A percentile compares a stretch with the other conserved stretches of the same genome.
These are phyloP conservation scores for Disparrhopalites patrizii DNA, from an alignment of 2,888 invertebrate species.

Conservation along the genomic window DNA sequence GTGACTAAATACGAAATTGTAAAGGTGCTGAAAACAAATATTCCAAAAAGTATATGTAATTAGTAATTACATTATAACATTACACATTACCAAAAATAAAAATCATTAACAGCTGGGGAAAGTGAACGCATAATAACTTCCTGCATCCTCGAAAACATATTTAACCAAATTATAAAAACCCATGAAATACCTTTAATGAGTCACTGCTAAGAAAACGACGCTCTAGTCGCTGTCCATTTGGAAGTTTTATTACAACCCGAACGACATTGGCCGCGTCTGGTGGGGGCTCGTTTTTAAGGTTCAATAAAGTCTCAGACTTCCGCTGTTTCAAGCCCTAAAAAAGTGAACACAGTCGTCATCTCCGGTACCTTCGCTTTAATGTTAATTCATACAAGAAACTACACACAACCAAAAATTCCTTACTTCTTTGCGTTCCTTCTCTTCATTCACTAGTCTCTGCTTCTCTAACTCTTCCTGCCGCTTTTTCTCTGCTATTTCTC, in stretches of 20 bases:
- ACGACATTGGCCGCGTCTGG: conserved; percentile 66
- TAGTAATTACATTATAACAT: not conserved
- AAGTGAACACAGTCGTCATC: no score
- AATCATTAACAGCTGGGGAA: no score
- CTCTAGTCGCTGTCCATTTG: conserved; percentile 81
- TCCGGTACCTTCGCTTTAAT: no score
- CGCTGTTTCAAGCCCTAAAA: conserved; percentile 49
- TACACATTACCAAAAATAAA: conserved; percentile 1
- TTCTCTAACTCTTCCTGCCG: conserved; percentile 56
- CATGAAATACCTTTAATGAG: conserved; percentile 81
- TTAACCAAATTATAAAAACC: conserved; percentile 35
- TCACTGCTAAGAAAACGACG: conserved; percentile 76
- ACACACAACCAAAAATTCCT: not conserved
- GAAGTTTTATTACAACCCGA: conserved; percentile 84
- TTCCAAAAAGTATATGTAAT: no score
- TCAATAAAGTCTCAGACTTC: conserved; percentile 52
- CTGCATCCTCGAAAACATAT: not conserved
- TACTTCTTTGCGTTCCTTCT: conserved; percentile 50
- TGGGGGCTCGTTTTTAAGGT: conserved; percentile 65
- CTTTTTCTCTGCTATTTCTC: conserved; percentile 59
- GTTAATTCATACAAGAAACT: no score
- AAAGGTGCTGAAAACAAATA: conserved; percentile 74
- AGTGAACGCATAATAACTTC: not conserved
- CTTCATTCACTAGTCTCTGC: conserved; percentile 57
- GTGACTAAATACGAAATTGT: conserved; percentile 93